Evolutionary conservation across 2,888 invertebrate species (phyloP), one percentile per base, ranked within the genome.

Genomic region (Enoplolaimus lenunculus): DNA sequence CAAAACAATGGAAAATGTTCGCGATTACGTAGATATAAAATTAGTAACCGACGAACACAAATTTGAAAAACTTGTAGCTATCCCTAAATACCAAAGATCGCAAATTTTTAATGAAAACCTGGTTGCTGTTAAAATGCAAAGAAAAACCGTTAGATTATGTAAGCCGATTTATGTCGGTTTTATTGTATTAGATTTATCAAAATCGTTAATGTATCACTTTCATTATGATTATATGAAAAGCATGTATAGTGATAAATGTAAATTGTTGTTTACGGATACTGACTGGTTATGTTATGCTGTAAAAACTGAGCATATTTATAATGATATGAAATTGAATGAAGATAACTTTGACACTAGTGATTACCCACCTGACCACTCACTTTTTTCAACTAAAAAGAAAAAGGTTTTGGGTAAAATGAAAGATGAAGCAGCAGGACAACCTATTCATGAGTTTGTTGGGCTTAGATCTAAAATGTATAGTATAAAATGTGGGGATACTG

Each of bases 1-100:
- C n/a, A 62, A 62, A 62, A 62, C 64, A 28, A 62, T 62, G 64
- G 64, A 62, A 31, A 62, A 62, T 62, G 64, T 62, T 21, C 57
- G 64, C 7, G 33, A 62, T 7, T 30, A 31, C 16, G 33, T 62
- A 13, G 64, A 62, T 16, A 28, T 62, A 7, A 62, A 62, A 31
- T 31, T 62, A 30, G 64, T 62, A 62, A 62, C 64, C n/a, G 33
- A 28, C 16, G 7, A 62, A 13, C 7, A 62, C 16, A 62, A 62
- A 31, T 31, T 13, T 28, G 30, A 7, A 62, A 62, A 62, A 62
- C n/a, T 62, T 7, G 29, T 31, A 28, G 30, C 30, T 7, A 62
- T 16, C 29, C 64, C 64, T 62, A 7, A n/a, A 7, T 62, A n/a
- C 64, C 7, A 7, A 62, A 31, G 7, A 28, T 30, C 33, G 16